Evolutionary conservation across 2,888 invertebrate genomes (phyloP).

Genomic region (Scrobipalpa atriplicella): DNA sequence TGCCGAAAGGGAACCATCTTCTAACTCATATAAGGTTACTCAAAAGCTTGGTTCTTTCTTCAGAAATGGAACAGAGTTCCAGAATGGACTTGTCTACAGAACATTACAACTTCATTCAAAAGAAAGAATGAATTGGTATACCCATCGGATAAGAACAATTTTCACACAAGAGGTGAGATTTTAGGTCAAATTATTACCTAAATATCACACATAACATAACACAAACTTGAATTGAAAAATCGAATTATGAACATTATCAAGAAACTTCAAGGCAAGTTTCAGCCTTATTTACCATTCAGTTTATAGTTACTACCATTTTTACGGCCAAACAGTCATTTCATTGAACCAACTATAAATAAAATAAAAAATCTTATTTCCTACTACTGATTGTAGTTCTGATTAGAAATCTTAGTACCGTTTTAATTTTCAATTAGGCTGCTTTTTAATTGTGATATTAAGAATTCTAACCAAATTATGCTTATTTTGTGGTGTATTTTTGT

Average conservation of each 20-base stretch:
- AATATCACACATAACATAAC: neutral
- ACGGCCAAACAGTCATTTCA: conserved; percentile 58
- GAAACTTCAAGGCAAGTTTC: neutral
- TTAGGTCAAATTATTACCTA: neutral
- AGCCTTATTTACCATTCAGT: conserved; percentile 26
- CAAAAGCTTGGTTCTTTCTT: neutral
- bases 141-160: too few relatives aligned
- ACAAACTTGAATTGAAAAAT: neutral
- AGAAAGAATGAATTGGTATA: too few relatives aligned
- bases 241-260: neutral
- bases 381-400: conserved; percentile 40
- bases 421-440: neutral
- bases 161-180: too few relatives aligned
- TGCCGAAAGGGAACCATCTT: neutral
- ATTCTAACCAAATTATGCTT: neutral
- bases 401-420: neutral
- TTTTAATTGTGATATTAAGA: neutral
- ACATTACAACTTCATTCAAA: too few relatives aligned
- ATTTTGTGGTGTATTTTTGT: neutral
- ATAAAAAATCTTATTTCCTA: conserved; percentile 48
- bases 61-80: neutral
- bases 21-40: neutral
- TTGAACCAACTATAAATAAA: conserved; percentile 39
- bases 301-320: conserved; percentile 47
- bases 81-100: neutral